Conservation (phyloP, 2,797 vertebrate species). For the Mus caroli region DNA sequence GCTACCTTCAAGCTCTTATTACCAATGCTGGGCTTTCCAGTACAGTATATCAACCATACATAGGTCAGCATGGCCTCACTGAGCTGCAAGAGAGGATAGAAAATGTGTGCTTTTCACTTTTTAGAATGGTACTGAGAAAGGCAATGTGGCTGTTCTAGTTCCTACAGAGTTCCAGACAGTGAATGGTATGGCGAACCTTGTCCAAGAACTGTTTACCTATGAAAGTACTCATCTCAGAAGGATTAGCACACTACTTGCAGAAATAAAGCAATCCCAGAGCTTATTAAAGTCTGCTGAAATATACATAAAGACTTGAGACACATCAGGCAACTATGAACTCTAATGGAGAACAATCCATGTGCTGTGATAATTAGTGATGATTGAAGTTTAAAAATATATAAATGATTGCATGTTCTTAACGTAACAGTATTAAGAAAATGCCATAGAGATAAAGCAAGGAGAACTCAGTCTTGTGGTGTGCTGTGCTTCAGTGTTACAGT, state of each 20-base stretch:
- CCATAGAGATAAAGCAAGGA: not conserved
- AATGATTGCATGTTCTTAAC: not conserved
- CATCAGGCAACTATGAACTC: not conserved
- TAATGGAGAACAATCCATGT: not conserved
- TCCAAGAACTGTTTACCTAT: not conserved
- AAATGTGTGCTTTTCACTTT: not conserved
- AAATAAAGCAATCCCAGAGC: not conserved
- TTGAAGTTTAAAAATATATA: not conserved
- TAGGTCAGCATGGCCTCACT: not conserved
- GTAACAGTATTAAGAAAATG: slow-evolving; percentile 21
- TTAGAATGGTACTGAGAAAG: not conserved
- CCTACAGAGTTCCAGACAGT: not conserved
- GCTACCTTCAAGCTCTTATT: not conserved
- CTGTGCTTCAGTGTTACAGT: not conserved
- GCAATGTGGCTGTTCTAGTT: not conserved
- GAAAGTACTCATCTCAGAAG: not conserved
- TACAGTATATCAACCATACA: not conserved
- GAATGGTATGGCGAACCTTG: not conserved
- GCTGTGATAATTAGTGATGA: slow-evolving; percentile 19
- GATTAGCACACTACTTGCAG: not conserved
- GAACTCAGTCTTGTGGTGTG: not conserved
- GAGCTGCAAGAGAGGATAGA: not conserved
- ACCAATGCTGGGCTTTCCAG: not conserved
- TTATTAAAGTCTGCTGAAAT: slow-evolving; percentile 18
- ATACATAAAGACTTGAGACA: not conserved